Evolutionary conservation across 2,888 invertebrate genomes (phyloP).

Genomic region (Xylocampa areola): DNA sequence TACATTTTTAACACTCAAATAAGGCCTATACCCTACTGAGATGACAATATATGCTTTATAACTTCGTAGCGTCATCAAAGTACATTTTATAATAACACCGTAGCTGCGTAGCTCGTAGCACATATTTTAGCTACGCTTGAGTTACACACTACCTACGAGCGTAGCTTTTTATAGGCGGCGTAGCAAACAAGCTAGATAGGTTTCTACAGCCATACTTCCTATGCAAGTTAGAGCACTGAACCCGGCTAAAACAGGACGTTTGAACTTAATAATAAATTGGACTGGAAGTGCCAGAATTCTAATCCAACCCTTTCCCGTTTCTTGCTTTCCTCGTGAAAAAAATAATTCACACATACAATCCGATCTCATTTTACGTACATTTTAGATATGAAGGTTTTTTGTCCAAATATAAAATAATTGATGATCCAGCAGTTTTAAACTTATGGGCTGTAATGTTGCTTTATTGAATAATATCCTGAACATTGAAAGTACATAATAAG

Average conservation of each 20-base stretch:
- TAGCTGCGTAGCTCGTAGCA: too few relatives aligned
- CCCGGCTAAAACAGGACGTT: neutral
- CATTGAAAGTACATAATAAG: constrained; percentile 45
- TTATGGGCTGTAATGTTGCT: too few relatives aligned
- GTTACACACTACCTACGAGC: too few relatives aligned
- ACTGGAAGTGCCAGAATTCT: constrained; percentile 16
- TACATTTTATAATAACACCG: too few relatives aligned
- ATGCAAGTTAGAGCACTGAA: constrained; percentile 11
- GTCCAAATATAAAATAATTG: neutral
- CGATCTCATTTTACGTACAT: neutral
- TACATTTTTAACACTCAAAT: too few relatives aligned
- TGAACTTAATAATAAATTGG: constrained; percentile 25
- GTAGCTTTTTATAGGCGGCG: neutral
- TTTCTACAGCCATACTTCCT: neutral
- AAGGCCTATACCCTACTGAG: too few relatives aligned
- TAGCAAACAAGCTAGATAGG: neutral
- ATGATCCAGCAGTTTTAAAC: too few relatives aligned
- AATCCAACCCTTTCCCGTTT: constrained; percentile 23
- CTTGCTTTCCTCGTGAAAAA: constrained; percentile 2
- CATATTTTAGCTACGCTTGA: too few relatives aligned
- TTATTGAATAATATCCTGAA: constrained; percentile 43
- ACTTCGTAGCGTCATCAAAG: too few relatives aligned
- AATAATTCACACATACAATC: constrained; percentile 14
- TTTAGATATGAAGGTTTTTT: neutral
- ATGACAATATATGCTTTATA: too few relatives aligned